phyloP scores from a whole-genome alignment of 2,888 invertebrate genomes.

The Tethea ocularis region DNA sequence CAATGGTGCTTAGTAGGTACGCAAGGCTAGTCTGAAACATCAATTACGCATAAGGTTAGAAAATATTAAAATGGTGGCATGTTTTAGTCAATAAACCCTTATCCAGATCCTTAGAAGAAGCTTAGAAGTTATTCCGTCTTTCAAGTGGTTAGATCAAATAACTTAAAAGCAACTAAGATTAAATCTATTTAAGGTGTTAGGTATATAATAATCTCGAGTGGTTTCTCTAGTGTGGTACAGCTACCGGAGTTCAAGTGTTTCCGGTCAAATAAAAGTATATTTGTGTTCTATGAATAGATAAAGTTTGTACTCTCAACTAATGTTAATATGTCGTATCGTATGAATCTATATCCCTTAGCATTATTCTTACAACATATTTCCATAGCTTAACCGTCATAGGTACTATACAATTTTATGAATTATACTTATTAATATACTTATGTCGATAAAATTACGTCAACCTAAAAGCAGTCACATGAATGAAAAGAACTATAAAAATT shows the following conservation, averaged over 20 bases:
- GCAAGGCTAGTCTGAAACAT: no score
- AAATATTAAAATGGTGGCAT: no score
- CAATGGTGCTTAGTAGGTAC: no score
- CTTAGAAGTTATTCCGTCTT: constrained; percentile 36
- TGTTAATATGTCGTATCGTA: not conserved
- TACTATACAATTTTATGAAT: no score
- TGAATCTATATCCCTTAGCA: no score
- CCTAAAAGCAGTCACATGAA: no score
- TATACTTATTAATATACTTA: no score
- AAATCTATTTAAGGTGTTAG: constrained; percentile 77
- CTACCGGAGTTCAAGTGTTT: constrained; percentile 62
- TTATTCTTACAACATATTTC: no score
- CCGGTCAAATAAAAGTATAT: constrained; percentile 49
- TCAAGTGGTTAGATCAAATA: constrained; percentile 75
- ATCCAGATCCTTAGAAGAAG: constrained; percentile 10
- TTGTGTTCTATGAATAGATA: not conserved
- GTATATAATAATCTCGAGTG: constrained; percentile 73
- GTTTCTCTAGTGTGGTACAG: constrained; percentile 28
- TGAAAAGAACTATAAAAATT: not conserved
- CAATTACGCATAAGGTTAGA: no score
- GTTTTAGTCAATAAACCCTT: not conserved
- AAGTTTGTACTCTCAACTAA: not conserved
- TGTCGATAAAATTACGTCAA: no score
- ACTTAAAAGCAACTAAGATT: constrained; percentile 54
- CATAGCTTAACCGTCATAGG: no score